A percentile compares a stretch with the other conserved stretches of the same genome.
Evolutionary conservation across 1,140 invertebrate genomes (phyloP).

Genomic region (Drosophila sp.): DNA sequence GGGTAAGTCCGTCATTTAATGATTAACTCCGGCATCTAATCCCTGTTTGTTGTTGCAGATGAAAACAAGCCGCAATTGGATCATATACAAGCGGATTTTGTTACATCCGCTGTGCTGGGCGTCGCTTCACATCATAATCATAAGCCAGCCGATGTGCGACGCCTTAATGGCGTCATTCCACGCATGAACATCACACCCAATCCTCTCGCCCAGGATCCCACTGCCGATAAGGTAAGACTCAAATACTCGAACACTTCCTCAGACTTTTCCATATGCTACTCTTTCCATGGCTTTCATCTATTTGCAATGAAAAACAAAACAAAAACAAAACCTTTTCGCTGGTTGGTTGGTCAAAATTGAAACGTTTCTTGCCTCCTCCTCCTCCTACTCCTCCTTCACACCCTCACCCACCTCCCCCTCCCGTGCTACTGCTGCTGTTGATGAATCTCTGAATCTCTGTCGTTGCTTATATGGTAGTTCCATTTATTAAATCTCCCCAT

Average conservation of each 20-base stretch:
- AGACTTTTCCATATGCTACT: slow-evolving; percentile 14
- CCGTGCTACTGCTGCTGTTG: slow-evolving; percentile 1
- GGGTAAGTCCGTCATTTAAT: slow-evolving; percentile 70
- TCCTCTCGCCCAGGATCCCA: slow-evolving; percentile 87
- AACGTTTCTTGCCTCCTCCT: slow-evolving; percentile 27
- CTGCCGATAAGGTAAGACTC: slow-evolving; percentile 78
- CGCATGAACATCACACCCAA: slow-evolving; percentile 90
- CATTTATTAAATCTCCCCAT: not conserved
- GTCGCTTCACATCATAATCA: slow-evolving; percentile 69
- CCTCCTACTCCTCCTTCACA: not conserved
- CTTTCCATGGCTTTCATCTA: slow-evolving; percentile 44
- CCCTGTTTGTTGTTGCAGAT: slow-evolving; percentile 26
- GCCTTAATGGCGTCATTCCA: slow-evolving; percentile 87
- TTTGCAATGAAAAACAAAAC: slow-evolving; percentile 13
- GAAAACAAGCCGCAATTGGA: slow-evolving; percentile 83
- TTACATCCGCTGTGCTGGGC: slow-evolving; percentile 76
- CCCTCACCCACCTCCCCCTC: not conserved
- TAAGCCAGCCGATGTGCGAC: slow-evolving; percentile 71
- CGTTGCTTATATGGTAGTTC: not conserved
- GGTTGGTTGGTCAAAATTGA: slow-evolving; percentile 81
- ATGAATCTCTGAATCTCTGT: not conserved
- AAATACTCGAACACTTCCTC: not conserved
- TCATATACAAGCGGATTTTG: slow-evolving; percentile 86
- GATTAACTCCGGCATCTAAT: not conserved
- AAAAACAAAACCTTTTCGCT: slow-evolving; percentile 67